Conservation (phyloP, 2,797 vertebrate species). For the Prionace glauca region DNA sequence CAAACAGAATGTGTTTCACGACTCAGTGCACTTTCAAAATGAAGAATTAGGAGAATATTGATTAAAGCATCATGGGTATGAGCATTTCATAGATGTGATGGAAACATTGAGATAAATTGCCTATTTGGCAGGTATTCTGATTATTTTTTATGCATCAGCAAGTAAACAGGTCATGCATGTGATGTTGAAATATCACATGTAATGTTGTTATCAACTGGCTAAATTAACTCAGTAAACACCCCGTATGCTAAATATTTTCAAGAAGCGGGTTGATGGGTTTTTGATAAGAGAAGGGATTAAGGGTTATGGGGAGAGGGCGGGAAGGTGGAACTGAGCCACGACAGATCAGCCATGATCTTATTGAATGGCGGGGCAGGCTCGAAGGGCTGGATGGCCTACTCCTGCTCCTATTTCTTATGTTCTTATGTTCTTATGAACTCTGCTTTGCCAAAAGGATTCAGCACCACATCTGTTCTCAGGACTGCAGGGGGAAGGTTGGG, state of each 20-base stretch:
- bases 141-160: constrained; percentile 9
- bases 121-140: constrained; percentile 1
- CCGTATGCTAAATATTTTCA: no score
- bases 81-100: not conserved
- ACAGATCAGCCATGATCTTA: no score
- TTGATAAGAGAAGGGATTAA: no score
- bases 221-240: not conserved
- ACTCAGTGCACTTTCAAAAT: constrained; percentile 26
- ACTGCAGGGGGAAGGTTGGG: no score
- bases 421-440: no score
- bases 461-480: no score
- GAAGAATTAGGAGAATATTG: not conserved
- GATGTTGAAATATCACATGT: not conserved
- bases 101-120: not conserved
- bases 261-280: no score
- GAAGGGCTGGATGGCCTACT: no score
- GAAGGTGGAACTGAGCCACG: no score
- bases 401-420: no score
- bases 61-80: not conserved
- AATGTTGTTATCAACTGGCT: not conserved
- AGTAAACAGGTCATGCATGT: not conserved
- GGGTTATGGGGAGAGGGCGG: no score
- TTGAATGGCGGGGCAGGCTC: no score
- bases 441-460: not conserved
- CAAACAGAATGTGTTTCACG: not conserved